Evolutionary conservation across 2,888 invertebrate genomes (phyloP).

Genomic region (Aphodius granarius): DNA sequence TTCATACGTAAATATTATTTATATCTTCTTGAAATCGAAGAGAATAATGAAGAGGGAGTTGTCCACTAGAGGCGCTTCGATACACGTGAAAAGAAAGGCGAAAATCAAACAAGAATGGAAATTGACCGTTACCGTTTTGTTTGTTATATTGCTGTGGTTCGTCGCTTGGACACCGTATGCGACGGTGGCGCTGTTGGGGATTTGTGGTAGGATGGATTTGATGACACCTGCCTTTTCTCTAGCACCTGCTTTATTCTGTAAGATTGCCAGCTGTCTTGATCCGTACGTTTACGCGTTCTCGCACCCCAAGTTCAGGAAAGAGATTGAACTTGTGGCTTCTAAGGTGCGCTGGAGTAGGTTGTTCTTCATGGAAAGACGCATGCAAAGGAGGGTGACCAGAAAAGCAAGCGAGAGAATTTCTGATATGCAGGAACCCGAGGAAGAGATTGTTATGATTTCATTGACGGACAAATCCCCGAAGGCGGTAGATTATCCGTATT

Average conservation of each 20-base stretch:
- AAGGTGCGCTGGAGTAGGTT: not conserved
- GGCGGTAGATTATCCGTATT: not conserved
- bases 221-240: slow-evolving; percentile 73
- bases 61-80: slow-evolving; percentile 55
- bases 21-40: slow-evolving; percentile 62
- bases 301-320: slow-evolving; percentile 74
- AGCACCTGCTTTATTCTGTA: slow-evolving; percentile 79
- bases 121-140: slow-evolving; percentile 68
- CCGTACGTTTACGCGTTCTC: slow-evolving; percentile 80
- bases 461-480: not conserved
- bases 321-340: slow-evolving; percentile 48
- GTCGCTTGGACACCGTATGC: slow-evolving; percentile 84
- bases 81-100: slow-evolving; percentile 63
- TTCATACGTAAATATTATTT: slow-evolving; percentile 73
- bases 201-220: slow-evolving; percentile 64
- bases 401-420: slow-evolving; percentile 9
- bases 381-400: slow-evolving; percentile 1
- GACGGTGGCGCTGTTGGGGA: slow-evolving; percentile 72
- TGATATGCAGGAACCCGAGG: slow-evolving; percentile 55
- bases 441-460: slow-evolving; percentile 58
- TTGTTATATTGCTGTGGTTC: slow-evolving; percentile 74
- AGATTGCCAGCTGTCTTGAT: slow-evolving; percentile 79
- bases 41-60: slow-evolving; percentile 54
- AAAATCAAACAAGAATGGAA: slow-evolving; percentile 73
- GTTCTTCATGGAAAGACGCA: not conserved